phyloP scores from a whole-genome alignment of 1,140 invertebrate genomes.

The Heliconius congener region DNA sequence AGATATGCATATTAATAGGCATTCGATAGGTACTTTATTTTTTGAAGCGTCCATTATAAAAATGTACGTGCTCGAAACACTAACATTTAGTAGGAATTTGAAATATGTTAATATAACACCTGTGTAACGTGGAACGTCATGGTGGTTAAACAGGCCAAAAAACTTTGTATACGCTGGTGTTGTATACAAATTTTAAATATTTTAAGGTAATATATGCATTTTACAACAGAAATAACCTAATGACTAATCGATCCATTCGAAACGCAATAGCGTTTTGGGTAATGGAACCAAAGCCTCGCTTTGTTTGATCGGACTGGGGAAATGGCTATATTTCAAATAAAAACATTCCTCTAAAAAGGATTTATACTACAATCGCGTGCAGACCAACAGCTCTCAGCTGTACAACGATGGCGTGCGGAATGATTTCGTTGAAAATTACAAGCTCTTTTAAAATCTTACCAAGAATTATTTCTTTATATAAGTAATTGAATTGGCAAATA shows the following conservation, averaged over 20 bases:
- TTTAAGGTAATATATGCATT: background rate
- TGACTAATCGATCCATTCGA: too few species aligned
- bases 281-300: background rate
- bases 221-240: background rate
- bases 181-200: background rate
- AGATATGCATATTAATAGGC: background rate
- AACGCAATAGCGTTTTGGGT: background rate
- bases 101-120: slow-evolving; percentile 18
- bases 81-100: slow-evolving; percentile 17
- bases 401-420: background rate
- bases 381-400: background rate
- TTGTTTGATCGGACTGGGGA: background rate
- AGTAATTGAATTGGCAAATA: background rate
- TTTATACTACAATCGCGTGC: background rate
- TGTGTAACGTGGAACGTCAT: slow-evolving; percentile 29
- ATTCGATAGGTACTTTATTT: background rate
- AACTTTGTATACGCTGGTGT: background rate
- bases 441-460: background rate
- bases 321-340: background rate
- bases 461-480: background rate
- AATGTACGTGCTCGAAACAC: background rate
- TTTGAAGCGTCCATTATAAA: background rate
- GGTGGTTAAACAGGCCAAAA: slow-evolving; percentile 17
- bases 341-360: background rate
- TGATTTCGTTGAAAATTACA: background rate